Percentiles rank a stretch among this genome's conserved stretches.
phyloP scores from a whole-genome alignment of 2,888 invertebrate species.

The Deladenus siricidicola region DNA sequence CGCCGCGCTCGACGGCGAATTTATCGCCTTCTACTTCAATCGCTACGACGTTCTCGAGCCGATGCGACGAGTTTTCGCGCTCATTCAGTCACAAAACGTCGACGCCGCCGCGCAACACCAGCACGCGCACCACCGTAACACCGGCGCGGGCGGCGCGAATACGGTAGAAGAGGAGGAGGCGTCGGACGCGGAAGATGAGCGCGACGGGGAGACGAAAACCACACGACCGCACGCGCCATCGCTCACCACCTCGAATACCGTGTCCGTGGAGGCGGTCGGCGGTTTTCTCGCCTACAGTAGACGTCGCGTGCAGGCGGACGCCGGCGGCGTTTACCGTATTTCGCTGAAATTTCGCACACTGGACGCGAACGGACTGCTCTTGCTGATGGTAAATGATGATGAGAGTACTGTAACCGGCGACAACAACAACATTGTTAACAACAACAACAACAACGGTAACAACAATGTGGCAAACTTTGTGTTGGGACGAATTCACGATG shows the following conservation, averaged over 20 bases:
- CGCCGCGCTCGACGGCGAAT: constrained; percentile 2
- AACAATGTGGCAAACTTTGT: too few species aligned
- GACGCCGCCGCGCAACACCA: background rate
- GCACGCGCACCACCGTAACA: too few species aligned
- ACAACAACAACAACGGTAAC: too few species aligned
- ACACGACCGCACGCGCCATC: background rate
- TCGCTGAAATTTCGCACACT: constrained; percentile 1
- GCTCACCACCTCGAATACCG: background rate
- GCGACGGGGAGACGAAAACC: too few species aligned
- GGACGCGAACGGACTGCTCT: background rate
- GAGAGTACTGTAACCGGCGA: background rate
- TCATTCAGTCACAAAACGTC: background rate
- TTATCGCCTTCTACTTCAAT: background rate
- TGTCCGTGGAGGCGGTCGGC: background rate
- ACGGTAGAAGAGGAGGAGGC: background rate
- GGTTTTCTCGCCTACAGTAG: background rate
- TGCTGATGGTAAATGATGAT: background rate
- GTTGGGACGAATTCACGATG: too few species aligned
- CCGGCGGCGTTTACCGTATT: background rate
- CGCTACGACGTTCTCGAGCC: background rate
- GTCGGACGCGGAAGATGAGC: background rate
- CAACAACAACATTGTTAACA: background rate
- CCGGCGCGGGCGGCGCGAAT: background rate
- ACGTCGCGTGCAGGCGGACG: background rate
- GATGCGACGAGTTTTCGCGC: background rate